Conservation (phyloP, 2,113 vertebrate genomes). For the Hyperopisus bebe region DNA sequence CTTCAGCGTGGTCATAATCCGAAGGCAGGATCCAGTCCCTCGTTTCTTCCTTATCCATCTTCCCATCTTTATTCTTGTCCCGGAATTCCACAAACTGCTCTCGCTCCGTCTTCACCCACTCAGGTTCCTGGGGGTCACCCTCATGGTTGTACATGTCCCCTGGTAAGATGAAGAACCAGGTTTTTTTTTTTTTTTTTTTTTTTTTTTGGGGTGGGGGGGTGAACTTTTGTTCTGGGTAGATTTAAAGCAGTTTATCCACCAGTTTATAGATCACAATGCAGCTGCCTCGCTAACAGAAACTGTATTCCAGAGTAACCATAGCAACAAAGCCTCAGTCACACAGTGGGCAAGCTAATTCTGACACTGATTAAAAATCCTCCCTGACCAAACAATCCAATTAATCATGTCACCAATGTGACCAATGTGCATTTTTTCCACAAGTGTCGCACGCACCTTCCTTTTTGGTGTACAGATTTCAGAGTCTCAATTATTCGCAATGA, state of each 20-base stretch:
- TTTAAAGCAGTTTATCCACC: not conserved
- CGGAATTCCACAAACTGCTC: conserved; percentile 85
- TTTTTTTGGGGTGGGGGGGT: not conserved
- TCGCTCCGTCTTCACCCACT: conserved; percentile 82
- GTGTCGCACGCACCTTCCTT: not conserved
- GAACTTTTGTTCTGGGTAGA: not conserved
- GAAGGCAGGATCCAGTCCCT: conserved; percentile 87
- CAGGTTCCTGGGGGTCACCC: conserved; percentile 68
- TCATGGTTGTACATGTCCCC: conserved; percentile 83
- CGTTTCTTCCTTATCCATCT: conserved; percentile 85
- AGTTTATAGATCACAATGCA: not conserved
- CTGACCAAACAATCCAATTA: not conserved
- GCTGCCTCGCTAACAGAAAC: not conserved
- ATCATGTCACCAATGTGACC: not conserved
- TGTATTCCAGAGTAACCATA: not conserved
- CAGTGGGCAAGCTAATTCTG: not conserved
- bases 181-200: not conserved
- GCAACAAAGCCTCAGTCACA: not conserved
- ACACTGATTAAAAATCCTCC: not conserved
- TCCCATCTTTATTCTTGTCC: conserved; percentile 87
- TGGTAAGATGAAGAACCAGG: conserved; percentile 36
- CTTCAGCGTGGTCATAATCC: conserved; percentile 80
- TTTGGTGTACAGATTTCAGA: not conserved
- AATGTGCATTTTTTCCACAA: not conserved
- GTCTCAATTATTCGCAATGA: not conserved